phyloP scores from a whole-genome alignment of 1,140 invertebrate species.

The Globodera ellingtonae region DNA sequence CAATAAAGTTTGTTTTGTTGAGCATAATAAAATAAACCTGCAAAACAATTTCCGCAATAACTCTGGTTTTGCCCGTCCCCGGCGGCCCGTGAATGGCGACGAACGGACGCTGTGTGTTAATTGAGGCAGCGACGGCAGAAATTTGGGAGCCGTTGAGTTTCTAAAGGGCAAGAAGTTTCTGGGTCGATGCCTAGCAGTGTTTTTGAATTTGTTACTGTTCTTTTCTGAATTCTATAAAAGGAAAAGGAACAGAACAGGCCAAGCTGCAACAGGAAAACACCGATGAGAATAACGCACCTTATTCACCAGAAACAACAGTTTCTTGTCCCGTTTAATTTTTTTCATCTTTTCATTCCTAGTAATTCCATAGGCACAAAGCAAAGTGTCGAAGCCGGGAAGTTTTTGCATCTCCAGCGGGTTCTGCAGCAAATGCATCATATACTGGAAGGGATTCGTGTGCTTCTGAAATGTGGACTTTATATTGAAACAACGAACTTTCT shows the following conservation, averaged over 20 bases:
- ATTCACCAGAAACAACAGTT: neutral
- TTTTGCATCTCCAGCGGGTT: neutral
- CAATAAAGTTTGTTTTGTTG: neutral
- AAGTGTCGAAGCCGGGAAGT: neutral
- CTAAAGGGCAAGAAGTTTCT: neutral
- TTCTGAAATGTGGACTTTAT: neutral
- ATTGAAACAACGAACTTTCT: neutral
- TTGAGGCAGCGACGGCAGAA: constrained; percentile 25
- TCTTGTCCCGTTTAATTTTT: neutral
- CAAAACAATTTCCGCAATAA: constrained; percentile 42
- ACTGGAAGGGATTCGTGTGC: neutral
- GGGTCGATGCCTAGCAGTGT: no score
- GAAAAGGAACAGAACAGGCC: no score
- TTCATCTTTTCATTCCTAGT: neutral
- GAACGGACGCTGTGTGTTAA: constrained; percentile 20
- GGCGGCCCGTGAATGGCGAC: constrained; percentile 48
- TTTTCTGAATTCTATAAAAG: no score
- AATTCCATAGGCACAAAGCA: neutral
- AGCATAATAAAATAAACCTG: constrained; percentile 37
- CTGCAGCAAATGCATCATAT: neutral
- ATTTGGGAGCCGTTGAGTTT: constrained; percentile 39
- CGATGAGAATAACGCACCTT: neutral
- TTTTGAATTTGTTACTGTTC: no score
- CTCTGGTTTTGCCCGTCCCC: constrained; percentile 48
- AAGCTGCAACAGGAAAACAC: no score